Evolutionary conservation across 2,888 invertebrate genomes (phyloP).

Genomic region (Drosophila eohydei): DNA sequence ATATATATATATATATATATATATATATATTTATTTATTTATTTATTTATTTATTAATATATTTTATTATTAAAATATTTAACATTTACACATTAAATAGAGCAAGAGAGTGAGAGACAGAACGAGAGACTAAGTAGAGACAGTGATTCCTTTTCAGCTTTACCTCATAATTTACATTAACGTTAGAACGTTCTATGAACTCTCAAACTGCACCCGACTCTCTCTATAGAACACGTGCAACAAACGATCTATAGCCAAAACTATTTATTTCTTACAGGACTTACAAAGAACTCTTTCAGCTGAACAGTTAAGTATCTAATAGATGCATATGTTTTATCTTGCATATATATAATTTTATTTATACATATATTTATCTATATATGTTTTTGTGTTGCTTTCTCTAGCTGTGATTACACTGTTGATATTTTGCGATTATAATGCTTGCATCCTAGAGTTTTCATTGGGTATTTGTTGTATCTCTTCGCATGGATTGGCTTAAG

Average conservation of each 20-base stretch:
- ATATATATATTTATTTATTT: slow-evolving; percentile 44
- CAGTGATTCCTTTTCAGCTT: slow-evolving; percentile 26
- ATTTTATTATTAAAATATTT: slow-evolving; percentile 53
- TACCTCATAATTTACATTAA: slow-evolving; percentile 42
- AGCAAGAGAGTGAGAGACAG: slow-evolving; percentile 28
- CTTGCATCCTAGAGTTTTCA: slow-evolving; percentile 5
- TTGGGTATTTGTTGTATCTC: slow-evolving; percentile 3
- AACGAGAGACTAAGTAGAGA: slow-evolving; percentile 5
- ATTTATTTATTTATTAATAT: slow-evolving; percentile 36
- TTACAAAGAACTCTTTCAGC: slow-evolving; percentile 61
- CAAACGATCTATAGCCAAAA: slow-evolving; percentile 36
- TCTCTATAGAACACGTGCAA: slow-evolving; percentile 40
- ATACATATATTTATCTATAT: slow-evolving; percentile 15
- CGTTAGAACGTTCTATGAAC: slow-evolving; percentile 11
- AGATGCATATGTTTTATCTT: slow-evolving; percentile 25
- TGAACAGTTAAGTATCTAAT: slow-evolving; percentile 52
- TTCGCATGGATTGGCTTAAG: slow-evolving; percentile 66
- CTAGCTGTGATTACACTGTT: slow-evolving; percentile 30
- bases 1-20: too few relatives aligned
- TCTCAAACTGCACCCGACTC: slow-evolving; percentile 26
- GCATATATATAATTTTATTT: not conserved
- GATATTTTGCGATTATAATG: slow-evolving; percentile 56
- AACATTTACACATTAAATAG: slow-evolving; percentile 69
- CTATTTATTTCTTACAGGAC: slow-evolving; percentile 31
- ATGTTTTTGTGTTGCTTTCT: slow-evolving; percentile 16